Conservation (phyloP, 92 coral and sea anemone genomes). For the Desmophyllum pertusum region DNA sequence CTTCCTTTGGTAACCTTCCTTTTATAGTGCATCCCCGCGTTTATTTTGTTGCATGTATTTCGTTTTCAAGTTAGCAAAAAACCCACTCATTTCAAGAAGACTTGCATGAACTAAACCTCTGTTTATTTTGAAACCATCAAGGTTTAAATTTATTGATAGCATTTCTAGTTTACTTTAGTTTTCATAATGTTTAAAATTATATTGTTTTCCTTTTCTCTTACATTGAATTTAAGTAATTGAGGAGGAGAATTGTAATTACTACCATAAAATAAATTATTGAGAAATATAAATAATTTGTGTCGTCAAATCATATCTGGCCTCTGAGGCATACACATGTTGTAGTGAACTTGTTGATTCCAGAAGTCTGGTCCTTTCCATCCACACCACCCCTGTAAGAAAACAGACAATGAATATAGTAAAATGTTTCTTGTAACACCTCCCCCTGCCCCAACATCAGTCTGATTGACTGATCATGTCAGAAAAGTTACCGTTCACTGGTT, state of each 20-base stretch:
- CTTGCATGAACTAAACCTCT: not conserved
- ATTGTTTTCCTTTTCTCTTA: not conserved
- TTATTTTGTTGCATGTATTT: not conserved
- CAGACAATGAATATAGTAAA: too few species aligned
- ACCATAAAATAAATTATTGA: conserved; percentile 12
- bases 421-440: not conserved
- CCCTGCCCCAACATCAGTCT: not conserved
- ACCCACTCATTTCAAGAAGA: not conserved
- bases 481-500: too few species aligned
- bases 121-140: not conserved
- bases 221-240: not conserved
- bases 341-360: conserved; percentile 99
- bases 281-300: not conserved
- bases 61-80: not conserved
- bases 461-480: too few species aligned
- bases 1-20: too few species aligned
- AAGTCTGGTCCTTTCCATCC: conserved; percentile 97
- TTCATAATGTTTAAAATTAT: not conserved
- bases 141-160: not conserved
- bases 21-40: too few species aligned
- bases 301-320: conserved; percentile 84
- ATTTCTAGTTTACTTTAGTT: not conserved
- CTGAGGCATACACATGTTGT: conserved; percentile 98
- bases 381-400: conserved; percentile 92
- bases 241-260: not conserved